Percentiles rank a stretch among this genome's conserved stretches.
Conservation (phyloP, 2,888 invertebrate genomes). For the Polydrusus tereticollis region DNA sequence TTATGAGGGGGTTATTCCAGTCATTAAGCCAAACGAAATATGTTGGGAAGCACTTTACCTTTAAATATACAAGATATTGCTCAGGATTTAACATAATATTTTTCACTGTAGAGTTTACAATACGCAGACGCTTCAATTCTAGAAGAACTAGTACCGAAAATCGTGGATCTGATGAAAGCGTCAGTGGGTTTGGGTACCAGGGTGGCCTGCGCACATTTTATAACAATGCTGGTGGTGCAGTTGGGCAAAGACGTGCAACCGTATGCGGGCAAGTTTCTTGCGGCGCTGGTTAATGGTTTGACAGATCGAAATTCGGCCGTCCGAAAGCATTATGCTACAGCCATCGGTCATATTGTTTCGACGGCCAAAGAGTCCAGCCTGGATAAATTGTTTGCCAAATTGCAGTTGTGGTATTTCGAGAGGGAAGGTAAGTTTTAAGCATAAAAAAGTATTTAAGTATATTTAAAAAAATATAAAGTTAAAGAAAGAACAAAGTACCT, state of each 20-base stretch:
- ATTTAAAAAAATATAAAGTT: background rate
- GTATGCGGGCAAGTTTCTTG: slow-evolving; percentile 74
- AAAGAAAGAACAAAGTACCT: too few species aligned
- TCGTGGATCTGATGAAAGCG: slow-evolving; percentile 84
- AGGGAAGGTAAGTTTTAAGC: slow-evolving; percentile 70
- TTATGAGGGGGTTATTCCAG: too few species aligned
- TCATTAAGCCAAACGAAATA: too few species aligned
- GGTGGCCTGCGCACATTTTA: slow-evolving; percentile 84
- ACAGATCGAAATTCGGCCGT: slow-evolving; percentile 88
- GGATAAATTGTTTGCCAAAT: slow-evolving; percentile 74
- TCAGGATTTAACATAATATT: slow-evolving; percentile 24
- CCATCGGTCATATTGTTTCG: slow-evolving; percentile 87
- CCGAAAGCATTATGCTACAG: slow-evolving; percentile 85
- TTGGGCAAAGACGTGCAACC: slow-evolving; percentile 71
- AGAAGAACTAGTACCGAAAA: slow-evolving; percentile 83
- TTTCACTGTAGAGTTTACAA: slow-evolving; percentile 70
- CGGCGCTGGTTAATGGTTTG: slow-evolving; percentile 79
- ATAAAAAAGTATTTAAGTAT: background rate
- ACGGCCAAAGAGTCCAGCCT: slow-evolving; percentile 83
- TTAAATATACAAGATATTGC: too few species aligned
- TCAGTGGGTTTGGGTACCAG: slow-evolving; percentile 88
- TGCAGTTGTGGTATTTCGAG: slow-evolving; percentile 77
- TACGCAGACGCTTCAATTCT: slow-evolving; percentile 83
- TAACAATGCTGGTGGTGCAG: slow-evolving; percentile 75
- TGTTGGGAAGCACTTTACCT: too few species aligned